Evolutionary conservation across 1,140 invertebrate species (phyloP).

Genomic region (Tetragonula clypearis): DNA sequence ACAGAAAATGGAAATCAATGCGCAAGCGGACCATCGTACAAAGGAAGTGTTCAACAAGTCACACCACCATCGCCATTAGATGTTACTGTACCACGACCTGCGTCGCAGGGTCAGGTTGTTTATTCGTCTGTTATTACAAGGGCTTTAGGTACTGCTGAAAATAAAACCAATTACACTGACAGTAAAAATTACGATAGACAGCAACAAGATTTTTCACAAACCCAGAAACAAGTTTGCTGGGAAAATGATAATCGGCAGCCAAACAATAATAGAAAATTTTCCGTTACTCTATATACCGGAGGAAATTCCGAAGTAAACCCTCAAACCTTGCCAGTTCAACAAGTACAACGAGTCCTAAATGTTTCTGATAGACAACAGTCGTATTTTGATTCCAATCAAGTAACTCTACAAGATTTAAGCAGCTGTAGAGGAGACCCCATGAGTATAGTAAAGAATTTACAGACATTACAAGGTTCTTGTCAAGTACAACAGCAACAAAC

Average conservation of each 20-base stretch:
- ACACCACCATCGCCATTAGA: slow-evolving; percentile 87
- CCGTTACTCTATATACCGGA: slow-evolving; percentile 62
- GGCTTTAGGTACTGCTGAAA: slow-evolving; percentile 84
- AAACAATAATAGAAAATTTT: slow-evolving; percentile 69
- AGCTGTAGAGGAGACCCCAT: slow-evolving; percentile 88
- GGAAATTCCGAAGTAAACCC: slow-evolving; percentile 69
- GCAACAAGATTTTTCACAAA: slow-evolving; percentile 73
- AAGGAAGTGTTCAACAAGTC: slow-evolving; percentile 80
- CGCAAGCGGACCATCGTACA: slow-evolving; percentile 76
- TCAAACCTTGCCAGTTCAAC: slow-evolving; percentile 78
- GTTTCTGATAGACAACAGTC: slow-evolving; percentile 79
- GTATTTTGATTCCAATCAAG: slow-evolving; percentile 83
- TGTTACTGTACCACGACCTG: slow-evolving; percentile 85
- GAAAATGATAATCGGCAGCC: slow-evolving; percentile 72
- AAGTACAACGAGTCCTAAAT: slow-evolving; percentile 74
- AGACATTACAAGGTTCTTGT: slow-evolving; percentile 84
- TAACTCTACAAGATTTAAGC: slow-evolving; percentile 86
- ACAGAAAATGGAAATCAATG: slow-evolving; percentile 78
- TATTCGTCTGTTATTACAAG: slow-evolving; percentile 89
- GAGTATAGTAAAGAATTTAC: slow-evolving; percentile 88
- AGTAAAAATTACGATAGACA: slow-evolving; percentile 83
- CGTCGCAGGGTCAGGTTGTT: slow-evolving; percentile 85
- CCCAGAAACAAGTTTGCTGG: slow-evolving; percentile 76
- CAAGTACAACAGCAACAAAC: slow-evolving; percentile 80
- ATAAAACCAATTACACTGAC: slow-evolving; percentile 83